Conservation (phyloP, 2,797 vertebrate genomes). For the Zalophus californianus region DNA sequence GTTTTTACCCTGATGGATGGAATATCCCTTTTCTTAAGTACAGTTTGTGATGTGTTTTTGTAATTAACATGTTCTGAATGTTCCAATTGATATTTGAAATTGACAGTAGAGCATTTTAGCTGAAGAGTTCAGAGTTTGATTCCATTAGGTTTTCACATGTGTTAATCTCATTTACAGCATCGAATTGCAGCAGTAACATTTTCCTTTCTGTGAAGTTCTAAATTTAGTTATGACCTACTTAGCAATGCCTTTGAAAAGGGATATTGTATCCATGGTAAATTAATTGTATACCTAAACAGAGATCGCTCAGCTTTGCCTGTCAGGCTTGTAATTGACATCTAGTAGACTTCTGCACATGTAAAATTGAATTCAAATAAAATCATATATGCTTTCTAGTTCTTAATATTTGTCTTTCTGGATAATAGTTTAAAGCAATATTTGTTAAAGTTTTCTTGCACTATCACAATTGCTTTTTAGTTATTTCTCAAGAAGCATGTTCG, state of each 20-base stretch:
- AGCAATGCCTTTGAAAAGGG: constrained; percentile 89
- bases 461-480: constrained; percentile 87
- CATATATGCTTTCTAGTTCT: constrained; percentile 89
- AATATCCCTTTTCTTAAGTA: constrained; percentile 85
- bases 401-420: constrained; percentile 88
- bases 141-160: constrained; percentile 81
- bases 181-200: constrained; percentile 81
- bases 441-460: constrained; percentile 88
- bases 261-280: constrained; percentile 85
- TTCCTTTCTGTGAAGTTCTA: constrained; percentile 85
- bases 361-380: constrained; percentile 89
- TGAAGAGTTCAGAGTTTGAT: constrained; percentile 75
- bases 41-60: constrained; percentile 78
- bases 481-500: constrained; percentile 82
- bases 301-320: constrained; percentile 86
- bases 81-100: constrained; percentile 76
- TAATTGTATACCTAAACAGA: constrained; percentile 83
- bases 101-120: constrained; percentile 76
- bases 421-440: constrained; percentile 89
- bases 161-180: constrained; percentile 83
- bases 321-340: constrained; percentile 85
- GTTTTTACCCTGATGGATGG: constrained; percentile 80
- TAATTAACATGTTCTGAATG: constrained; percentile 62
- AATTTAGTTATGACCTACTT: constrained; percentile 88
- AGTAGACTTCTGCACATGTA: constrained; percentile 89